A percentile compares a stretch with the other conserved stretches of the same genome.
Conservation (phyloP, 1,140 invertebrate species). For the Halotydeus destructor region DNA sequence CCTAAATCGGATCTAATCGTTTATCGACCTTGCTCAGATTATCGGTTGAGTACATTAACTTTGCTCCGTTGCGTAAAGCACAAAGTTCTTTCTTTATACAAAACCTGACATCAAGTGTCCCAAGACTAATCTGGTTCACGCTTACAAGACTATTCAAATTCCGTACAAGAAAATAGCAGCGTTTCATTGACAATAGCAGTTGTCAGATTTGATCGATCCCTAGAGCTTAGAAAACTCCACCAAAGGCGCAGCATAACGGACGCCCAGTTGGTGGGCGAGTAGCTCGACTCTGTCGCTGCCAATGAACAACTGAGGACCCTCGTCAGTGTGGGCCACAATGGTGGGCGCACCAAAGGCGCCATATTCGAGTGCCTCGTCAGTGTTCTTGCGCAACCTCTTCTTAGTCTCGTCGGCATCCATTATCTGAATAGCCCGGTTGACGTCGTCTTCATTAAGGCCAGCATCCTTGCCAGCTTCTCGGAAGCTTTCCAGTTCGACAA, state of each 20-base stretch:
- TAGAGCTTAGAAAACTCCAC: background rate
- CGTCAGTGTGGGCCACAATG: slow-evolving; percentile 23
- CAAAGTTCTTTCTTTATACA: no score
- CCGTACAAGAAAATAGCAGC: no score
- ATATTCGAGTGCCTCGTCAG: slow-evolving; percentile 16
- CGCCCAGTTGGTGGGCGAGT: slow-evolving; percentile 22
- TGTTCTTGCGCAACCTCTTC: slow-evolving; percentile 26
- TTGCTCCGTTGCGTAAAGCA: no score
- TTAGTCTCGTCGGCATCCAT: slow-evolving; percentile 9
- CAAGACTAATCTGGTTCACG: no score
- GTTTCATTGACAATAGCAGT: no score
- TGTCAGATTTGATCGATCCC: no score
- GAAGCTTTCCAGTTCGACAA: slow-evolving; percentile 19
- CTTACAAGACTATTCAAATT: no score
- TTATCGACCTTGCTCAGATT: no score
- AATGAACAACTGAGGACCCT: slow-evolving; percentile 23
- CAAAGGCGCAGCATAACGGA: slow-evolving; percentile 3
- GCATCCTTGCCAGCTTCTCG: slow-evolving; percentile 19
- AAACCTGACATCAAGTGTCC: no score
- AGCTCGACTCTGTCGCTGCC: slow-evolving; percentile 25
- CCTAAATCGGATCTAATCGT: no score
- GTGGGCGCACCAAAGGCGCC: slow-evolving; percentile 25
- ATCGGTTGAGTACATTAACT: no score
- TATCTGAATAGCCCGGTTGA: slow-evolving; percentile 10
- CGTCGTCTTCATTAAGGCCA: slow-evolving; percentile 14